Evolutionary conservation across 2,113 vertebrate genomes (phyloP).

Genomic region (Sceloporus tristichus): DNA sequence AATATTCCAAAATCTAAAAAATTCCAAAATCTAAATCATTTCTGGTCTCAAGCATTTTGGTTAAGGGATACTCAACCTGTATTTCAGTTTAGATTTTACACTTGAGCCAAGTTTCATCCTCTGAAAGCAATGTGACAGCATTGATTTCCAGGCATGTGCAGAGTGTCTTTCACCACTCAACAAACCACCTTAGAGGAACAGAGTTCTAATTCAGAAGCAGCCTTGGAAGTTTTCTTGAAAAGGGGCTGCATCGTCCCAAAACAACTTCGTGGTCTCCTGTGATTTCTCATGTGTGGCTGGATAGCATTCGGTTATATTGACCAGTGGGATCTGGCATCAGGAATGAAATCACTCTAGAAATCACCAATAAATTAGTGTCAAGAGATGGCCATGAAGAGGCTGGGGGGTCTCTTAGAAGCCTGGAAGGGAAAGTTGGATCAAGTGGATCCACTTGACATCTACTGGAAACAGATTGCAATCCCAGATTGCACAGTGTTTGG

Average conservation of each 20-base stretch:
- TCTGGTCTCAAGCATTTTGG: no score
- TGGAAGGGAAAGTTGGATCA: not conserved
- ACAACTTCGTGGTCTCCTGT: not conserved
- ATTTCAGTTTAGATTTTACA: not conserved
- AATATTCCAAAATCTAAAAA: no score
- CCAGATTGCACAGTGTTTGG: no score
- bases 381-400: rapidly evolving
- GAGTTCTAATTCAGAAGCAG: not conserved
- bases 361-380: no score
- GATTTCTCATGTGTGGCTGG: not conserved
- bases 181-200: no score
- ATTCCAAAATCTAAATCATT: no score
- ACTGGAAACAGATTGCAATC: no score
- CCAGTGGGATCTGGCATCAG: no score
- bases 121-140: not conserved
- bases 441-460: not conserved
- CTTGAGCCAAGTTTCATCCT: not conserved
- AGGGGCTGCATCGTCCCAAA: not conserved
- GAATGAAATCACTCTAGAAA: no score
- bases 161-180: not conserved
- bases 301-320: no score
- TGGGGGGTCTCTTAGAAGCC: not conserved
- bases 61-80: no score
- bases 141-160: not conserved
- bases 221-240: not conserved